Base-by-base conservation (phyloP, 2,888 invertebrate genomes). In the Cephus pulcher region DNA sequence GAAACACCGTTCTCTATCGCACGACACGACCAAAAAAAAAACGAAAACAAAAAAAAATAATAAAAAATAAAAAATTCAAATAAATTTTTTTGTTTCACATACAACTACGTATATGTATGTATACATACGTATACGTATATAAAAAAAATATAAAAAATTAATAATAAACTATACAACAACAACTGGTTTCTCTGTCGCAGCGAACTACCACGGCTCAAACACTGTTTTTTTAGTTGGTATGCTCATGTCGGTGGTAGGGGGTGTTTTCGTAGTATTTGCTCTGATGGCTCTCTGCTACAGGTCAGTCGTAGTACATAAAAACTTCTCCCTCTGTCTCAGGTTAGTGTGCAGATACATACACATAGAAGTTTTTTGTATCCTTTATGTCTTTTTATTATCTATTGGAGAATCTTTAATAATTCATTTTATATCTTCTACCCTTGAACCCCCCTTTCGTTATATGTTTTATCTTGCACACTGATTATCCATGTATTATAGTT, bases 261-360 rank as follows among this genome's bases (percentile, higher is more conserved):
- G 98, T 95, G 98, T 98, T 95, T 98, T 98, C 96, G 96, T 98
- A 95, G 95, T 97, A 95, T 98, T 98, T 96, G 97, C 98, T 95
- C 96, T 97, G 95, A 96, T 98, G 96, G 98, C 98, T 95, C 96
- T 98, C 95, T 98, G 98, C 97, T 98, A 98, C 97, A 97, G 98
- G 97, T 97, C 97, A 97, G 97, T 97, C 95, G 97, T 97, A 96
- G 97, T 97, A 96, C 97, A 97, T 97, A 97, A 97, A 97, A 97
- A 97, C 96, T 96, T 97, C 97, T 97, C 96, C 96, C 96, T 97
- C 95, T 97, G 97, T 96, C 96, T 97, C 96, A 97, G 97, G 97
- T 97, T 97, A 97, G 97, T 97, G 96, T 95, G 96, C 96, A 96
- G 96, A 95, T 95, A 90, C 90, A 91, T 91, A 91, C 89, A 90